Conservation (phyloP, 2,888 invertebrate species). For the Pammene fasciana region DNA sequence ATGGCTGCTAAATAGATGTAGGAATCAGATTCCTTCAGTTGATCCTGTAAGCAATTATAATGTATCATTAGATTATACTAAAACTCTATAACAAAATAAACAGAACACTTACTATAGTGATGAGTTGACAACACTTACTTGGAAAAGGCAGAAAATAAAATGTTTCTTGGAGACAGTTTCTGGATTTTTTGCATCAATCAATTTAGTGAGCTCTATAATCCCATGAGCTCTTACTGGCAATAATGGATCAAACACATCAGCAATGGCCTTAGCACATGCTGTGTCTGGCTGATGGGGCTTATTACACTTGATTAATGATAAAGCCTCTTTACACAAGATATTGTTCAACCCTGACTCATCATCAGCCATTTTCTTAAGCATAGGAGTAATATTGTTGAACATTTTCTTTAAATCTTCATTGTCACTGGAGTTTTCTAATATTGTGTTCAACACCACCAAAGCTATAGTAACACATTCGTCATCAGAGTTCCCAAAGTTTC, state of each 20-base stretch:
- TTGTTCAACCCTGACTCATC: slow-evolving; percentile 57
- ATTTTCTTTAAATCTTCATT: slow-evolving; percentile 50
- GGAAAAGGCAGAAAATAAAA: slow-evolving; percentile 87
- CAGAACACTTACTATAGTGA: neutral
- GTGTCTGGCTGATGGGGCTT: slow-evolving; percentile 54
- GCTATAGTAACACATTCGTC: slow-evolving; percentile 74
- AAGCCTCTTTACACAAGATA: slow-evolving; percentile 67
- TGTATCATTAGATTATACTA: neutral
- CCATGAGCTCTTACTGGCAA: slow-evolving; percentile 93
- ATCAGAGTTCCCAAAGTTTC: slow-evolving; percentile 52
- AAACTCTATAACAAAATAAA: neutral
- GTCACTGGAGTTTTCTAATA: slow-evolving; percentile 63
- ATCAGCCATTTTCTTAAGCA: slow-evolving; percentile 56
- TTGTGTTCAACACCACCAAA: slow-evolving; percentile 70
- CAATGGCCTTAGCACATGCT: slow-evolving; percentile 85
- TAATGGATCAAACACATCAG: slow-evolving; percentile 87
- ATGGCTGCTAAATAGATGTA: slow-evolving; percentile 92
- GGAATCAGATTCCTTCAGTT: slow-evolving; percentile 89
- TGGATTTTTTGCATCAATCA: slow-evolving; percentile 86
- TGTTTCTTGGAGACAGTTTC: slow-evolving; percentile 86
- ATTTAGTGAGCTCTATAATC: slow-evolving; percentile 87
- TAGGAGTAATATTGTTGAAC: slow-evolving; percentile 61
- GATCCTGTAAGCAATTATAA: slow-evolving; percentile 78
- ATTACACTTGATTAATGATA: slow-evolving; percentile 60
- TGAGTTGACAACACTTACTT: slow-evolving; percentile 78